These are phyloP conservation scores for Pristis pectinata DNA, from an alignment of 2,797 vertebrate genomes.

Conservation along the genomic window DNA sequence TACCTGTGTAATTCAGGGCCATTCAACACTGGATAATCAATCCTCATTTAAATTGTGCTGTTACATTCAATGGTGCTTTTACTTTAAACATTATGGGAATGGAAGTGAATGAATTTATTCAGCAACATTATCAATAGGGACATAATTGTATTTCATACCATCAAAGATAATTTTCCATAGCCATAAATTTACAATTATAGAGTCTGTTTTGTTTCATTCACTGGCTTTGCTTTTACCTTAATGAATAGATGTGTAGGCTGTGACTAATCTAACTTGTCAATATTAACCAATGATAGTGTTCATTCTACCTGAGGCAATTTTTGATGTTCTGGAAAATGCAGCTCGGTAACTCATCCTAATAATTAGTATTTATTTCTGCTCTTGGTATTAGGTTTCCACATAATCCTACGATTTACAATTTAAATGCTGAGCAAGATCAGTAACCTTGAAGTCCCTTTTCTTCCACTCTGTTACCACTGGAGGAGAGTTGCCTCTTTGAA, in stretches of 20 bases:
- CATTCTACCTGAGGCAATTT: background rate
- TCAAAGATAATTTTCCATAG: background rate
- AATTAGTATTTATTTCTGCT: background rate
- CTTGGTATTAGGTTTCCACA: background rate
- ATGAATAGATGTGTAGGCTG: background rate
- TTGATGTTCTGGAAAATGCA: background rate
- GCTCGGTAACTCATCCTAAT: background rate
- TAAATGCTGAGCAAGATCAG: background rate
- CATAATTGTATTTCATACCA: background rate
- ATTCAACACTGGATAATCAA: background rate
- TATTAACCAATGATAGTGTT: background rate
- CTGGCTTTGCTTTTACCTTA: background rate
- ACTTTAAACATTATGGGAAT: background rate
- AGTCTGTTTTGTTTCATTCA: background rate
- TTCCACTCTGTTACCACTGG: background rate
- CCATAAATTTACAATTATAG: constrained; percentile 11
- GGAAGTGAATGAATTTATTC: background rate
- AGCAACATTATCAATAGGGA: constrained; percentile 1
- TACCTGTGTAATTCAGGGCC: background rate
- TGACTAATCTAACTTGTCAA: background rate
- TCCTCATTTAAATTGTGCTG: background rate
- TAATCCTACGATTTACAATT: background rate
- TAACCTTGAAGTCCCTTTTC: background rate
- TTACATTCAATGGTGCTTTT: background rate
- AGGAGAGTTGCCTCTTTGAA: background rate